Percentiles rank a stretch among this genome's conserved stretches.
These are phyloP conservation scores for Anolis apletophallus DNA, from an alignment of 2,797 vertebrate species.

Conservation along the genomic window DNA sequence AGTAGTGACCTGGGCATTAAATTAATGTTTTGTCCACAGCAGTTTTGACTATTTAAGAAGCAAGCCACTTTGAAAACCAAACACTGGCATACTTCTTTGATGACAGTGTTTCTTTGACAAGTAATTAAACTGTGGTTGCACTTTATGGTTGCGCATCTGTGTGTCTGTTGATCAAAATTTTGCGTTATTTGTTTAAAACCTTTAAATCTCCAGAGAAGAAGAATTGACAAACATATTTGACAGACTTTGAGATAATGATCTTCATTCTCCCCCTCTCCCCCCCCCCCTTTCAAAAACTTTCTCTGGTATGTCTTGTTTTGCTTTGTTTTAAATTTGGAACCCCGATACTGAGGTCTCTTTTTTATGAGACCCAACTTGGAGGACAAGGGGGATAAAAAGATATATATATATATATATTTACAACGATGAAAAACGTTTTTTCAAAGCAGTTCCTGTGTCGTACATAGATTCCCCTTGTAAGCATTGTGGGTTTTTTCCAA, in stretches of 20 bases:
- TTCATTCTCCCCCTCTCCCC: background rate
- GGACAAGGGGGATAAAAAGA: background rate
- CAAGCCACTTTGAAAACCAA: background rate
- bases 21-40: background rate
- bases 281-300: background rate
- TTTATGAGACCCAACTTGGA: background rate
- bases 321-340: background rate
- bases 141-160: background rate
- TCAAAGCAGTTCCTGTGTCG: background rate
- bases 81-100: background rate
- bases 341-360: background rate
- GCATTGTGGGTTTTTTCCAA: too few relatives aligned
- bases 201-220: background rate
- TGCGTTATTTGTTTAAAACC: background rate
- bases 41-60: background rate
- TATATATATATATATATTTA: too few relatives aligned
- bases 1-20: background rate
- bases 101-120: background rate
- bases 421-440: background rate
- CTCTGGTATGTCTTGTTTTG: background rate
- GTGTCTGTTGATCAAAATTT: background rate
- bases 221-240: background rate
- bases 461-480: background rate
- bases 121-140: background rate
- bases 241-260: background rate